A percentile compares a stretch with the other conserved stretches of the same genome.
Conservation (phyloP, 1,140 invertebrate genomes). For the Heliconius hewitsoni region DNA sequence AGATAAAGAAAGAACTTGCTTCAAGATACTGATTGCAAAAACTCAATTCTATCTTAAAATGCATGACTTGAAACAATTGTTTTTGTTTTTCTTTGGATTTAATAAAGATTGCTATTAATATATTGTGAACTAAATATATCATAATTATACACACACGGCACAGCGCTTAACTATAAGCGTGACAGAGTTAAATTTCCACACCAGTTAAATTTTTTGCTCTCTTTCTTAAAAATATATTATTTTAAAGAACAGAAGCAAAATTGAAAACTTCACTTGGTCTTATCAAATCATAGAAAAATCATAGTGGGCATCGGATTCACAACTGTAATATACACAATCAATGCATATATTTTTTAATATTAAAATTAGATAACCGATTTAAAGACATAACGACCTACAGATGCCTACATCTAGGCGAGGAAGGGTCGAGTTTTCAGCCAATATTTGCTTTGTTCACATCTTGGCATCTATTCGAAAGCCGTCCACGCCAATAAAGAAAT, state of each 20-base stretch:
- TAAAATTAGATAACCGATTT: not conserved
- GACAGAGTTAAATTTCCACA: too few relatives aligned
- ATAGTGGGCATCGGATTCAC: not conserved
- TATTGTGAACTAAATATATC: not conserved
- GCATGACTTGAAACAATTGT: conserved; percentile 4
- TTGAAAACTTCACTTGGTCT: too few relatives aligned
- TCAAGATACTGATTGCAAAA: conserved; percentile 3
- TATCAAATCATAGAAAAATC: too few relatives aligned
- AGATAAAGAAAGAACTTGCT: conserved; percentile 12
- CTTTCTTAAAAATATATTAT: too few relatives aligned
- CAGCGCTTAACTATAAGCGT: not conserved
- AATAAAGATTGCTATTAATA: not conserved
- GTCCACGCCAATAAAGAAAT: conserved; percentile 43
- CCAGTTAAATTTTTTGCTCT: too few relatives aligned
- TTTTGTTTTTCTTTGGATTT: not conserved
- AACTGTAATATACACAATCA: not conserved
- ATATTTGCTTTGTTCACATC: conserved; percentile 59
- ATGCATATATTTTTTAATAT: not conserved
- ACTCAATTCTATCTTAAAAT: conserved; percentile 8
- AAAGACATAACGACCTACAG: conserved; percentile 42
- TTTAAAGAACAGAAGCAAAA: too few relatives aligned
- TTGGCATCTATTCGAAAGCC: conserved; percentile 54
- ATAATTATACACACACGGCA: not conserved
- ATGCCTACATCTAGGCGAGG: conserved; percentile 47
- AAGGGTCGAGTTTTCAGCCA: conserved; percentile 47